phyloP scores from a whole-genome alignment of 1,140 invertebrate species.

The Ditylenchus dipsaci region DNA sequence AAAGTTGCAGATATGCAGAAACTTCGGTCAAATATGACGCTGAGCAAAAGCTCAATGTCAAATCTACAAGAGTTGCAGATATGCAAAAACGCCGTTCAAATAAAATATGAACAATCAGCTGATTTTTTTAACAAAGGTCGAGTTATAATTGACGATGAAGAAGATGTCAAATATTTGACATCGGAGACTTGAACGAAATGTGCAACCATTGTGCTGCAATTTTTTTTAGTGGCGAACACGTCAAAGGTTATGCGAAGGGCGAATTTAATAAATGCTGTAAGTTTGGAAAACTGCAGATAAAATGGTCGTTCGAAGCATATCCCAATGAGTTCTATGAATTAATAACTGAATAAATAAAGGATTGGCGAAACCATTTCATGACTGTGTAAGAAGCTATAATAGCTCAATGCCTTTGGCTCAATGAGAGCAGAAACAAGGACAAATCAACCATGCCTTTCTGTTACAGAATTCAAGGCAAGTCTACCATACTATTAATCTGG shows the following conservation, averaged over 20 bases:
- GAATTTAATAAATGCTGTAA: too few species aligned
- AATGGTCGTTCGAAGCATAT: too few species aligned
- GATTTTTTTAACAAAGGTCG: background rate
- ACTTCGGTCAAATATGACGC: too few species aligned
- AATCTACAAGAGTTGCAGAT: background rate
- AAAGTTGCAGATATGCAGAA: too few species aligned
- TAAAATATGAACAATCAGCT: too few species aligned
- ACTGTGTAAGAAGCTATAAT: conserved; percentile 21
- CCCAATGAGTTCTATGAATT: too few species aligned
- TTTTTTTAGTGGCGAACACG: too few species aligned
- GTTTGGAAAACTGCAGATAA: too few species aligned
- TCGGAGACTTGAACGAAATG: background rate
- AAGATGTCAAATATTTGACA: background rate
- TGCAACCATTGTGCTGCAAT: background rate
- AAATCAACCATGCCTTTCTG: conserved; percentile 1
- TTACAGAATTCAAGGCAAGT: conserved; percentile 38
- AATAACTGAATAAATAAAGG: too few species aligned
- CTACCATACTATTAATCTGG: conserved; percentile 24
- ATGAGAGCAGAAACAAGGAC: conserved; percentile 9
- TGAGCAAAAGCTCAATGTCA: too few species aligned
- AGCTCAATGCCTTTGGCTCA: conserved; percentile 19
- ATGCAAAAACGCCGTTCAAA: background rate
- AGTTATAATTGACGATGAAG: background rate
- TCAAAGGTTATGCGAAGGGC: too few species aligned
- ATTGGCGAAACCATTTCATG: conserved; percentile 3